A percentile compares a stretch with the other conserved stretches of the same genome.
These are phyloP conservation scores for Eupithecia centaureata DNA, from an alignment of 2,888 invertebrate genomes.

Conservation along the genomic window DNA sequence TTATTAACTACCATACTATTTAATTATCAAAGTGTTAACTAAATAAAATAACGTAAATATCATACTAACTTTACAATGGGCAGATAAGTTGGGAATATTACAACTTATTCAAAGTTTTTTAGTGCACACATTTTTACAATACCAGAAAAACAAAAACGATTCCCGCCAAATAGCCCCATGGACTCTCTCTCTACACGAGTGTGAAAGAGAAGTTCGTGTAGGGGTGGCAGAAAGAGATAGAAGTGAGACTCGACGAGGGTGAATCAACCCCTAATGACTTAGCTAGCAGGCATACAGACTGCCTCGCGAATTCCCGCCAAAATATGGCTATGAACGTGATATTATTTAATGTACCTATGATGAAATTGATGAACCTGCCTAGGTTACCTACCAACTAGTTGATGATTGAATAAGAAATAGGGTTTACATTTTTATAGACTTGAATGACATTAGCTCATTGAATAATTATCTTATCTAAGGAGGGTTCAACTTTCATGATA, in stretches of 20 bases:
- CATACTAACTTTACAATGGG: neutral
- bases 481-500: no score
- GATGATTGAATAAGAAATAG: neutral
- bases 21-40: neutral
- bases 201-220: conserved; percentile 61
- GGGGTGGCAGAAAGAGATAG: conserved; percentile 75
- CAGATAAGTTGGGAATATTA: neutral
- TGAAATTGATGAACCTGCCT: neutral
- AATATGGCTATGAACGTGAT: neutral
- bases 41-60: neutral
- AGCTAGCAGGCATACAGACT: conserved; percentile 62
- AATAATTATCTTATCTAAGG: no score
- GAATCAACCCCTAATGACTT: conserved; percentile 77
- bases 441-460: no score
- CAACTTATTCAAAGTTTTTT: neutral
- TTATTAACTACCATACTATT: neutral
- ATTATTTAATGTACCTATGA: neutral
- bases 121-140: conserved; percentile 4
- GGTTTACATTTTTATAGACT: neutral
- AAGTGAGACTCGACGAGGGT: conserved; percentile 71
- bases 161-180: conserved; percentile 52
- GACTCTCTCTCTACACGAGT: conserved; percentile 43
- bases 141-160: conserved; percentile 24
- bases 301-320: conserved; percentile 26
- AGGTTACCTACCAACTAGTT: neutral